These are phyloP conservation scores for Dilophus febrilis DNA, from an alignment of 2,888 invertebrate species.

Conservation along the genomic window DNA sequence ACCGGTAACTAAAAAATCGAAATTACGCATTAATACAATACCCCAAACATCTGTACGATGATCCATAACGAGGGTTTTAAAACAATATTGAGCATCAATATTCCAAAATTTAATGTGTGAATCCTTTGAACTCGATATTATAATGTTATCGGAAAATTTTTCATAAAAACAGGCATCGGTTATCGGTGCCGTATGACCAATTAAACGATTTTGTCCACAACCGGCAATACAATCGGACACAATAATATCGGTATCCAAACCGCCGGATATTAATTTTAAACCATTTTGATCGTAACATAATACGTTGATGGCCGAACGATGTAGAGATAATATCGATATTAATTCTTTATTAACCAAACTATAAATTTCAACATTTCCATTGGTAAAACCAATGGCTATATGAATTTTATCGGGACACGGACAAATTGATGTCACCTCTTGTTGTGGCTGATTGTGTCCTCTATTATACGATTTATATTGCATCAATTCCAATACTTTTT, in stretches of 20 bases:
- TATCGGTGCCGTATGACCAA: conserved; percentile 80
- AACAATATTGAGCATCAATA: conserved; percentile 84
- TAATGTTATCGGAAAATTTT: conserved; percentile 34
- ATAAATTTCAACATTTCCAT: conserved; percentile 75
- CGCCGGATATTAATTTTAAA: conserved; percentile 72
- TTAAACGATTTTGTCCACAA: conserved; percentile 71
- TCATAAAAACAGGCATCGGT: conserved; percentile 66
- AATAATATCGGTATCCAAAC: conserved; percentile 80
- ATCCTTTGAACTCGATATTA: conserved; percentile 80
- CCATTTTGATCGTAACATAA: conserved; percentile 65
- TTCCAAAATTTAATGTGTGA: conserved; percentile 96
- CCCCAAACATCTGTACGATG: conserved; percentile 82
- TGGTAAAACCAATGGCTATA: conserved; percentile 80
- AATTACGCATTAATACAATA: conserved; percentile 58
- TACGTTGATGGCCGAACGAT: conserved; percentile 67
- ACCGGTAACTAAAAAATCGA: conserved; percentile 73
- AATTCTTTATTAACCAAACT: conserved; percentile 50
- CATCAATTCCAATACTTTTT: conserved; percentile 54
- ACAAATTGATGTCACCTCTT: conserved; percentile 55
- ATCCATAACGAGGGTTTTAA: conserved; percentile 83
- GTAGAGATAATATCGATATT: conserved; percentile 57
- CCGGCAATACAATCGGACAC: conserved; percentile 91
- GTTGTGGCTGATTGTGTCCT: not conserved
- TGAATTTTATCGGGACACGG: conserved; percentile 59
- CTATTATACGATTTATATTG: no score